Evolutionary conservation across 2,113 vertebrate genomes (phyloP).

Genomic region (Dascyllus trimaculatus): DNA sequence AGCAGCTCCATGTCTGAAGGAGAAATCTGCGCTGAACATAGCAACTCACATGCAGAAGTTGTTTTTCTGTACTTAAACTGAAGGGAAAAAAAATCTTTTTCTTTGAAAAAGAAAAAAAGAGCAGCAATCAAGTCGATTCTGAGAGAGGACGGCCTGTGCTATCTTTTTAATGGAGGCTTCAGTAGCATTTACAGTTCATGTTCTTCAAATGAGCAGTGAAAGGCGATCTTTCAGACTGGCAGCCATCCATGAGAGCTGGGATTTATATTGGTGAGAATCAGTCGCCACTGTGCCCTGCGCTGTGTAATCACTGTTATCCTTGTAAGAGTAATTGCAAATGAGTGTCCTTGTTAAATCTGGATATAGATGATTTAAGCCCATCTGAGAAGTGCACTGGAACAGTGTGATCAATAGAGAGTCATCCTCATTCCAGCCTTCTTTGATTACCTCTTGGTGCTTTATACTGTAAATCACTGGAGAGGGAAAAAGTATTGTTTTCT

Average conservation of each 20-base stretch:
- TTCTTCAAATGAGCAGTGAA: slow-evolving; percentile 32
- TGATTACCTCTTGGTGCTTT: slow-evolving; percentile 32
- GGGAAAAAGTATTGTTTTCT: slow-evolving; percentile 19
- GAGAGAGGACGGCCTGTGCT: neutral
- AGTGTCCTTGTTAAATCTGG: slow-evolving; percentile 50
- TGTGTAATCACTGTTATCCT: slow-evolving; percentile 40
- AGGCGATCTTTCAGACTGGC: slow-evolving; percentile 34
- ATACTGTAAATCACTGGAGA: neutral
- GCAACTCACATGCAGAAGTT: neutral
- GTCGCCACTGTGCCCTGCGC: neutral
- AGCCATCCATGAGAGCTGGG: slow-evolving; percentile 1
- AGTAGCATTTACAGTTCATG: slow-evolving; percentile 23
- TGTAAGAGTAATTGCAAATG: slow-evolving; percentile 49
- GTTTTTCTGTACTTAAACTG: neutral
- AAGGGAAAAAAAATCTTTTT: neutral
- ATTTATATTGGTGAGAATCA: slow-evolving; percentile 27
- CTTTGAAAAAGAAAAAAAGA: too few relatives aligned
- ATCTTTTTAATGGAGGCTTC: slow-evolving; percentile 5
- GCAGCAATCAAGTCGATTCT: neutral
- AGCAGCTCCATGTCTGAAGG: neutral
- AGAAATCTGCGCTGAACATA: neutral
- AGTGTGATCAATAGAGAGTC: slow-evolving; percentile 23
- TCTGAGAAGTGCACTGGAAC: slow-evolving; percentile 23
- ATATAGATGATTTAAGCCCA: slow-evolving; percentile 49
- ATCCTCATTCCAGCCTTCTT: slow-evolving; percentile 18